Evolutionary conservation across 1,140 invertebrate genomes (phyloP).

Genomic region (Sarcophaga bullata): DNA sequence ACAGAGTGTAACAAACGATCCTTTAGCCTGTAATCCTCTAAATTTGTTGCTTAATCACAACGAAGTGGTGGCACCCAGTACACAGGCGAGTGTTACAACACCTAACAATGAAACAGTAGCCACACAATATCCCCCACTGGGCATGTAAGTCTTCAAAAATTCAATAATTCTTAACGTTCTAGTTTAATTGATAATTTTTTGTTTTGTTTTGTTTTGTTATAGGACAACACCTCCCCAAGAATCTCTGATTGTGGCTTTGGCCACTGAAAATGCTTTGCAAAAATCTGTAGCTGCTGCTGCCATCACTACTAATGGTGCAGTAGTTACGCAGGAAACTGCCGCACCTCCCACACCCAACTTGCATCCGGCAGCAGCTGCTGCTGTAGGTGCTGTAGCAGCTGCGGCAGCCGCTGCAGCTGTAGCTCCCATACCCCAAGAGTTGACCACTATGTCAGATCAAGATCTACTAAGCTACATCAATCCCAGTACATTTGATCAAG

Average conservation of each 20-base stretch:
- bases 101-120: conserved; percentile 42
- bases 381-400: conserved; percentile 47
- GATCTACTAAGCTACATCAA: conserved; percentile 88
- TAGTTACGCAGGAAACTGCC: conserved; percentile 61
- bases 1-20: conserved; percentile 42
- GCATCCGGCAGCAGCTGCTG: conserved; percentile 52
- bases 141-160: conserved; percentile 41
- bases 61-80: conserved; percentile 28
- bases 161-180: background rate
- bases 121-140: conserved; percentile 42
- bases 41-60: conserved; percentile 46
- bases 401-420: conserved; percentile 54
- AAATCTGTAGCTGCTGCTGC: conserved; percentile 63
- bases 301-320: conserved; percentile 60
- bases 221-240: conserved; percentile 58
- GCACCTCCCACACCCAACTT: conserved; percentile 31
- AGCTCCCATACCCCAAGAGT: conserved; percentile 73
- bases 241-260: conserved; percentile 63
- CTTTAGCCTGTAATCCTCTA: conserved; percentile 39
- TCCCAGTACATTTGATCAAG: conserved; percentile 85
- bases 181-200: background rate
- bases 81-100: conserved; percentile 41
- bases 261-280: conserved; percentile 61
- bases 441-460: conserved; percentile 84
- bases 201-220: background rate